These are phyloP conservation scores for Nothobranchius kuhntae DNA, from an alignment of 2,113 vertebrate species.

Conservation along the genomic window DNA sequence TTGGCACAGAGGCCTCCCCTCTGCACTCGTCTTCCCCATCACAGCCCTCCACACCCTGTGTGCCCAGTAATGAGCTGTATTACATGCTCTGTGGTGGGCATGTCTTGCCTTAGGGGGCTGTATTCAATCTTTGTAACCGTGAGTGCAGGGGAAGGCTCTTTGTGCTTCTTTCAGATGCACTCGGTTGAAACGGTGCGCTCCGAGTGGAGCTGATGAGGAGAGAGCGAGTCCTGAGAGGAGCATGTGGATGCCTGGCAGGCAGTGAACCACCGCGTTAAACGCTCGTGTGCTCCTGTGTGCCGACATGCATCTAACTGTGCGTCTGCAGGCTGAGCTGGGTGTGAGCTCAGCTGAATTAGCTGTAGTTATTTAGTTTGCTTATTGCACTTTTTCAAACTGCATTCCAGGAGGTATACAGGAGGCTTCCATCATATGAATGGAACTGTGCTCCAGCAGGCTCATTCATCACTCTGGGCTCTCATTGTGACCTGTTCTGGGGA, in stretches of 20 bases:
- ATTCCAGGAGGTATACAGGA: conserved; percentile 38
- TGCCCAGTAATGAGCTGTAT: conserved; percentile 74
- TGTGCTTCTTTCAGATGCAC: conserved; percentile 74
- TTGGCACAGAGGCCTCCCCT: conserved; percentile 37
- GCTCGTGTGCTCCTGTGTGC: conserved; percentile 53
- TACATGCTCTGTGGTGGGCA: conserved; percentile 75
- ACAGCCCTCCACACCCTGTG: conserved; percentile 56
- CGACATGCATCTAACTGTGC: conserved; percentile 44
- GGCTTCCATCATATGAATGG: conserved; percentile 62
- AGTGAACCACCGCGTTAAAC: conserved; percentile 35
- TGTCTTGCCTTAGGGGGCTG: conserved; percentile 64
- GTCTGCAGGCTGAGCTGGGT: conserved; percentile 41
- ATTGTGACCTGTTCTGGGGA: conserved; percentile 65
- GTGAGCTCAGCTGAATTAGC: conserved; percentile 37
- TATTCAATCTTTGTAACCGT: conserved; percentile 62
- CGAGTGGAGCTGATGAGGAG: conserved; percentile 75
- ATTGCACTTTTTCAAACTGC: conserved; percentile 50
- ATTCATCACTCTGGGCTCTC: conserved; percentile 69
- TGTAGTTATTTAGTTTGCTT: conserved; percentile 59
- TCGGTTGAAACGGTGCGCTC: conserved; percentile 74
- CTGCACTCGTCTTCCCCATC: conserved; percentile 61
- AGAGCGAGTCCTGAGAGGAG: conserved; percentile 68
- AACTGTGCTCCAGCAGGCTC: conserved; percentile 57
- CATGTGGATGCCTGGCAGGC: conserved; percentile 68
- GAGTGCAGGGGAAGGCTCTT: conserved; percentile 66